These are phyloP conservation scores for Physocephala rufipes DNA, from an alignment of 2,888 invertebrate species.

Conservation along the genomic window DNA sequence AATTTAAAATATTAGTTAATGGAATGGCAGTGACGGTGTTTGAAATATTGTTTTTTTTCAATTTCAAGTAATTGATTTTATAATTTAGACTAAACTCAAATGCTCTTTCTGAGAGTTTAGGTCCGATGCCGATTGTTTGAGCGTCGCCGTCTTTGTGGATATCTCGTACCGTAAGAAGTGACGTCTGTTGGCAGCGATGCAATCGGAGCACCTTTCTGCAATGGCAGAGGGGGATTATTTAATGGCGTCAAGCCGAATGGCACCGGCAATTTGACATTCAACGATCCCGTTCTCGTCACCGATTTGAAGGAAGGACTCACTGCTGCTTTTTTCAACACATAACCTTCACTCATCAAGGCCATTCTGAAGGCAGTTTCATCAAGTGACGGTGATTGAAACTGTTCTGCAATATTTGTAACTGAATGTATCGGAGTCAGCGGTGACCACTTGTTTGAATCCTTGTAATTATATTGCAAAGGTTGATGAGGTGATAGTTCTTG, in stretches of 20 bases:
- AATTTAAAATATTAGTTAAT: conserved; percentile 6
- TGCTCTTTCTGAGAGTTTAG: no score
- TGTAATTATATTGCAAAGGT: background rate
- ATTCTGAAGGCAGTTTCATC: conserved; percentile 58
- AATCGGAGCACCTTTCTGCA: conserved; percentile 59
- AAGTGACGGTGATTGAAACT: conserved; percentile 53
- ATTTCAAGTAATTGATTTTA: background rate
- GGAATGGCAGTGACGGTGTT: background rate
- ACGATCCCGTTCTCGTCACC: conserved; percentile 41
- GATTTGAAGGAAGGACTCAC: background rate
- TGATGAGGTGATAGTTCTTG: conserved; percentile 28
- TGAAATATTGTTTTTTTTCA: background rate
- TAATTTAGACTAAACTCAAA: conserved; percentile 17
- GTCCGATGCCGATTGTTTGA: background rate
- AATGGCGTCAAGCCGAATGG: conserved; percentile 56
- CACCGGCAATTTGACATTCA: conserved; percentile 57
- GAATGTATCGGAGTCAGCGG: conserved; percentile 30
- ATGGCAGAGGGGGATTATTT: conserved; percentile 55
- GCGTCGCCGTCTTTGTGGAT: conserved; percentile 52
- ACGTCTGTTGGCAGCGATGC: conserved; percentile 52
- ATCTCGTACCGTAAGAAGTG: conserved; percentile 58
- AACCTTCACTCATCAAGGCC: conserved; percentile 57
- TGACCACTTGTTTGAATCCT: conserved; percentile 27
- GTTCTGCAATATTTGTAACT: conserved; percentile 19
- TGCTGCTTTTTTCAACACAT: conserved; percentile 47